phyloP scores from a whole-genome alignment of 2,113 vertebrate species.

The Labeo rohita region DNA sequence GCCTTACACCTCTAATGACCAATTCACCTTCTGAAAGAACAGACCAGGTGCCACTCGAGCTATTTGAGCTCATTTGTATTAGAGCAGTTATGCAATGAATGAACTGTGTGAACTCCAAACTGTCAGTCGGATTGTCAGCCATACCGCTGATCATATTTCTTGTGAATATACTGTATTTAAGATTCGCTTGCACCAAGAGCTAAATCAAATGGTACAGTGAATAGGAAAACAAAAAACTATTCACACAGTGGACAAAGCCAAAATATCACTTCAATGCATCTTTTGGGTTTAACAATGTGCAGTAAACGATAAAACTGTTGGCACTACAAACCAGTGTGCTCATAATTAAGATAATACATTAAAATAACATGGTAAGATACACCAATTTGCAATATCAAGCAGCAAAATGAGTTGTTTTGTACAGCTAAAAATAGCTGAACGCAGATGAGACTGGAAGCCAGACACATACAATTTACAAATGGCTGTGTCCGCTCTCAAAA shows the following conservation, averaged over 20 bases:
- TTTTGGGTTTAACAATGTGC: neutral
- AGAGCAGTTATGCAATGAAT: neutral
- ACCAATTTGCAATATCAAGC: no score
- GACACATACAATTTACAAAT: no score
- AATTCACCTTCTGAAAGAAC: slow-evolving; percentile 27
- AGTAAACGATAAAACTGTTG: no score
- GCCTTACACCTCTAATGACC: slow-evolving; percentile 33
- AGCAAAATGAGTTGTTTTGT: no score
- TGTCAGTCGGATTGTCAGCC: neutral
- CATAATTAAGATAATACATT: no score
- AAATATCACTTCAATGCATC: neutral
- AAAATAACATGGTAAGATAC: no score
- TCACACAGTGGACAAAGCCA: neutral
- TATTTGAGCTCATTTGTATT: neutral
- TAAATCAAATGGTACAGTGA: neutral
- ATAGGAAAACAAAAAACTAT: neutral
- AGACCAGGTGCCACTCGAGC: slow-evolving; percentile 21
- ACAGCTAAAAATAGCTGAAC: no score
- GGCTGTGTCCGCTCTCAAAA: neutral
- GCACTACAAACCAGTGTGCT: no score
- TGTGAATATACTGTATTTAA: neutral
- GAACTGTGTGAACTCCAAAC: neutral
- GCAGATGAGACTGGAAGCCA: no score
- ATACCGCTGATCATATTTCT: neutral
- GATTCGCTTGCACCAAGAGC: neutral